Percentiles rank a stretch among this genome's conserved stretches.
Evolutionary conservation across 2,888 invertebrate species (phyloP).

Genomic region (Andricus quercusramuli): DNA sequence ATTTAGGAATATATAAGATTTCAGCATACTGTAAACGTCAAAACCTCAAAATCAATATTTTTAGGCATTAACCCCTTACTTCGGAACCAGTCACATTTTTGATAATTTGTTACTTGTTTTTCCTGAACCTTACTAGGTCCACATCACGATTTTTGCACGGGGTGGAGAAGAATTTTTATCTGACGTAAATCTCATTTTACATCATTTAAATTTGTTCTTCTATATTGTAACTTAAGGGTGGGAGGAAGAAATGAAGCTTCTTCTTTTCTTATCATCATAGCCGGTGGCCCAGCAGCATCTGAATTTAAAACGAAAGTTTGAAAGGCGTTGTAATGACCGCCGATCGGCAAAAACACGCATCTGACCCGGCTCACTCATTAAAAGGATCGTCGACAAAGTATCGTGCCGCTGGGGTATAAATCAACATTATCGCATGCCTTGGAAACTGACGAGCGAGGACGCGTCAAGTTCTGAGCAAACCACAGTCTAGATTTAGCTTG

Average conservation of each 20-base stretch:
- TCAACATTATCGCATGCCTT: neutral
- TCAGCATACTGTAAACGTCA: too few relatives aligned
- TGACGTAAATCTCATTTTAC: too few relatives aligned
- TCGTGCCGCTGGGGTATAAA: neutral
- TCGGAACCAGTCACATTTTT: too few relatives aligned
- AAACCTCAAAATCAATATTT: too few relatives aligned
- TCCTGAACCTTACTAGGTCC: too few relatives aligned
- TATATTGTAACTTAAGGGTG: neutral
- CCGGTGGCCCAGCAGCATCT: slow-evolving; percentile 26
- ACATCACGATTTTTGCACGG: too few relatives aligned
- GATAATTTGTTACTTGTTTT: too few relatives aligned
- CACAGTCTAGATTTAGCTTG: slow-evolving; percentile 6
- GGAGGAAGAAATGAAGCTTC: neutral
- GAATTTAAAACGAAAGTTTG: slow-evolving; percentile 18
- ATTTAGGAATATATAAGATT: too few relatives aligned
- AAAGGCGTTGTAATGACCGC: slow-evolving; percentile 51
- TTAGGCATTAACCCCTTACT: too few relatives aligned
- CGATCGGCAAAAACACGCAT: slow-evolving; percentile 51
- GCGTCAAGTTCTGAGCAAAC: slow-evolving; percentile 16
- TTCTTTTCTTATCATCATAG: slow-evolving; percentile 34
- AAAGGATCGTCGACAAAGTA: slow-evolving; percentile 15
- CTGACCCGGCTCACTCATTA: slow-evolving; percentile 40
- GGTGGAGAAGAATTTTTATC: too few relatives aligned
- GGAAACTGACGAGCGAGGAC: slow-evolving; percentile 37
- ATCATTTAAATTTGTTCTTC: too few relatives aligned